Evolutionary conservation across 92 coral and sea anemone species (phyloP).

Genomic region (Palythoa grandiflora): DNA sequence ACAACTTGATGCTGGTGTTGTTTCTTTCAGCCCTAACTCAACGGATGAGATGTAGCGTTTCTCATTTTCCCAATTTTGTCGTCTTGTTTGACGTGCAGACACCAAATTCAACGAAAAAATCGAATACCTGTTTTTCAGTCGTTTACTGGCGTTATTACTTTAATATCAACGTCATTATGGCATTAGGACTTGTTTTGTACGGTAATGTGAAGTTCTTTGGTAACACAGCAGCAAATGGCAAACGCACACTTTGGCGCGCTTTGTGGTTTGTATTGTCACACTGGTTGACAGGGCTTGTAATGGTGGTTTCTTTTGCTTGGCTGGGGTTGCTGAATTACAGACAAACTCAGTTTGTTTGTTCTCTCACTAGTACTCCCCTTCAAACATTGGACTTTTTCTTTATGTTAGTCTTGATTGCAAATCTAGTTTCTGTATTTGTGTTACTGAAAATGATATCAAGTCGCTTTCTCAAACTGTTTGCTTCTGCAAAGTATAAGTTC

Average conservation of each 20-base stretch:
- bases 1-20: constrained; percentile 18
- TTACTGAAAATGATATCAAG: constrained; percentile 10
- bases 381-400: background rate
- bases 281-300: constrained; percentile 3
- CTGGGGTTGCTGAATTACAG: background rate
- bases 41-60: background rate
- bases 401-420: background rate
- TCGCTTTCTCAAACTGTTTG: constrained; percentile 29
- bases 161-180: constrained; percentile 7
- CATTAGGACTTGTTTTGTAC: constrained; percentile 11
- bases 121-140: background rate
- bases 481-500: constrained; percentile 23
- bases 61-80: background rate
- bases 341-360: background rate
- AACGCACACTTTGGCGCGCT: constrained; percentile 17
- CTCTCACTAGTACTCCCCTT: background rate
- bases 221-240: background rate
- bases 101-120: background rate
- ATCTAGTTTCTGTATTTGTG: constrained; percentile 27
- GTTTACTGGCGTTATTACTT: constrained; percentile 3
- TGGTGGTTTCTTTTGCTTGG: background rate
- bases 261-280: background rate
- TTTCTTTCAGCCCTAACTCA: constrained; percentile 9
- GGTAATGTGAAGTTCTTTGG: background rate
- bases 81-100: background rate